Conservation (phyloP, 2,113 vertebrate species). For the Rhinopomastus cyanomelas region DNA sequence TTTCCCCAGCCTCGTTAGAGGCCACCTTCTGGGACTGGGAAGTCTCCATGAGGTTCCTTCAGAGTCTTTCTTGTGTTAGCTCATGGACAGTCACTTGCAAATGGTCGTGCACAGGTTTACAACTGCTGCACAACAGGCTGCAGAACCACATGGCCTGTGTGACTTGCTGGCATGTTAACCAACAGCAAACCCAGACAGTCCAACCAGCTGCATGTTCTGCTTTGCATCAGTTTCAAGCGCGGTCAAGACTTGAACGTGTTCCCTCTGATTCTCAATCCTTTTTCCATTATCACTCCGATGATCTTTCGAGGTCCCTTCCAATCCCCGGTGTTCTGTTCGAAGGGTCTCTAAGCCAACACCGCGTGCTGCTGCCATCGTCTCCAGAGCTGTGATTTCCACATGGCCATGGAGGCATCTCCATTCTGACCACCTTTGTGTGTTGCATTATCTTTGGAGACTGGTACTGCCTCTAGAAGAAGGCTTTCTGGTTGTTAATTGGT, state of each 20-base stretch:
- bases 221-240: constrained; percentile 29
- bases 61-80: neutral
- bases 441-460: too few relatives aligned
- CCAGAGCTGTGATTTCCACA: neutral
- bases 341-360: neutral
- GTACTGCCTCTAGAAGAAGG: neutral
- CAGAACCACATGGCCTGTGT: neutral
- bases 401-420: neutral
- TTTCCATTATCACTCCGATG: neutral
- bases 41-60: too few relatives aligned
- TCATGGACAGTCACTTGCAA: neutral
- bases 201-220: constrained; percentile 18
- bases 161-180: neutral
- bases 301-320: too few relatives aligned
- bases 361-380: neutral
- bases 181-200: neutral
- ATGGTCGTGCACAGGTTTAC: neutral
- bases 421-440: neutral
- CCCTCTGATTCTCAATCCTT: constrained; percentile 23
- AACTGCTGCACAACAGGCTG: constrained; percentile 15
- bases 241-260: neutral
- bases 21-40: too few relatives aligned
- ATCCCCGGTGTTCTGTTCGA: too few relatives aligned
- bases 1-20: too few relatives aligned
- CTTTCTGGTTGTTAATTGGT: neutral